Base-by-base conservation (phyloP, 2,113 vertebrate species). In the Atrichornis clamosus region DNA sequence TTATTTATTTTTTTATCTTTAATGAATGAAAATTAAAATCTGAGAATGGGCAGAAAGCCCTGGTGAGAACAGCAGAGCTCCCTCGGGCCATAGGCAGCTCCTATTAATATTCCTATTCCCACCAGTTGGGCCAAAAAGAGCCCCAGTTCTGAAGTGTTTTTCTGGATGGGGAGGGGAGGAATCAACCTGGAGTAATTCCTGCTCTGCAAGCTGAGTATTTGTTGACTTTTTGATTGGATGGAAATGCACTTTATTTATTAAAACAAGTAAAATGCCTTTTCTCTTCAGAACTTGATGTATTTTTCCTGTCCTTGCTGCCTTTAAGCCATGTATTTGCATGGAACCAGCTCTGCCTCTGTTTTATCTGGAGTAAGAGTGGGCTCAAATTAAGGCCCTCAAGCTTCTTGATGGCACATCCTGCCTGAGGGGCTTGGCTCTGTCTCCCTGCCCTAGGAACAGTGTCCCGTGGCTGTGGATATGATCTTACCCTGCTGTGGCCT, bases 1-100 rank as follows among this genome's bases (percentile, higher is more conserved):
- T 30, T 14, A 26, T 27, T 6, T 39, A 17, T 23, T 75, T 55
- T 35, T 22, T 12, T 6, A 1, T 53, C 47, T 81, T 70, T 91
- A 68, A 95, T 96, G 91, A 95, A 96, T 94, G 94, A 84, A 93
- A 89, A 85, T 73, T 39, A 13, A 84, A 84, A 58, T 35, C 21
- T 69, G 80, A 69, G 83, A 77, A 90, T 35, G 72, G 67, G 35
- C 63, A 20, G 64, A 60, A 91, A 53, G 59, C n/a, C 60, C 85
- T 5, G 3, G 32, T 41, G 80, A 90, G 69, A 90, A 56, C 13
- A 8, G 63, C 91, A 74, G 53, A 56, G 68, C 67, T 89, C 22
- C 55, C 70, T 37, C 17, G 14, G 82, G 89, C 77, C 42, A 44
- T 20, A 58, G 83, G 62, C 82, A 82, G 84, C 53, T 87, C 78